Evolutionary conservation across 2,113 vertebrate species (phyloP), one percentile per base, ranked within the genome.

Genomic region (Petrocephalus microphthalmus): DNA sequence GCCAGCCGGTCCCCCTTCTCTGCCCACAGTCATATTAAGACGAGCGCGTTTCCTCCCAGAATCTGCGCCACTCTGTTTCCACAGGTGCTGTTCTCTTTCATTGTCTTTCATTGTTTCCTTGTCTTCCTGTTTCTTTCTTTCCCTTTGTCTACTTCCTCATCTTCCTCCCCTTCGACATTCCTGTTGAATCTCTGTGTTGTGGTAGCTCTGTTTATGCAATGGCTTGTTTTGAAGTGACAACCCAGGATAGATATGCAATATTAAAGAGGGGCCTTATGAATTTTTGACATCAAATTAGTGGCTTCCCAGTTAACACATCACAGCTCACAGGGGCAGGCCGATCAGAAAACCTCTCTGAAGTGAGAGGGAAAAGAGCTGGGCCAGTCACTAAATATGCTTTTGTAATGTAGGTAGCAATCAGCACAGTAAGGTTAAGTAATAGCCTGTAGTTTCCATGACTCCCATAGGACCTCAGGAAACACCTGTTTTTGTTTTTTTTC

Each of bases 261-360:
- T 99, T 99, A 99, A 99, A 99, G 96, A 99, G 97, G 94, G 96
- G 91, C 92, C 97, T 98, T 99, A 98, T 98, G 97, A 98, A 99
- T 99, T 98, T 99, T 98, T 99, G 98, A 99, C 97, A 98, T 97
- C 97, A 99, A 99, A 99, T 99, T 99, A 99, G 97, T 96, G 93
- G 96, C 96, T 97, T 97, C 96, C 96, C 96, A 96, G 97, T 98
- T 98, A 98, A 98, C 97, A 97, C 97, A 97, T 97, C 96, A 95
- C 95, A 95, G 95, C 97, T 98, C 96, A 93, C 94, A 95, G 96
- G 97, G 97, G 97, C 96, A 97, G 94, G 95, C 91, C 90, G 93
- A 94, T 95, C 92, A 22, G 89, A 90, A 95, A 96, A 96, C 95
- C 96, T 96, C 96, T 98, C 96, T 97, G 97, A 98, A 97, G 97